These are phyloP conservation scores for Hucho hucho DNA, from an alignment of 2,113 vertebrate species.

Conservation along the genomic window DNA sequence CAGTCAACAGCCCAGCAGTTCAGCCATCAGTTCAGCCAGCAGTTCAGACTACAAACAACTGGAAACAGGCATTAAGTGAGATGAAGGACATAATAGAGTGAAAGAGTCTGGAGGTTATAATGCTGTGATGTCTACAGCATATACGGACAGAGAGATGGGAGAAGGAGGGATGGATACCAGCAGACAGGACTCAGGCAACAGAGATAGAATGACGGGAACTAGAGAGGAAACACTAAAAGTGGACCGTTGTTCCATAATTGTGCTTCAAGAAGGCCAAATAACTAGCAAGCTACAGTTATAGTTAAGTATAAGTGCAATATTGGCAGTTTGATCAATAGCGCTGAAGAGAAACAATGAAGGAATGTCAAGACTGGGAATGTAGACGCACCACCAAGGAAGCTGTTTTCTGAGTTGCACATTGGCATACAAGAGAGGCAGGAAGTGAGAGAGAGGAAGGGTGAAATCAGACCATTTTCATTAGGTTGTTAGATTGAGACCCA, in stretches of 20 bases:
- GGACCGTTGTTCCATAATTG: constrained; percentile 56
- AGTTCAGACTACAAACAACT: constrained; percentile 37
- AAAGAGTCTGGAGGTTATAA: constrained; percentile 53
- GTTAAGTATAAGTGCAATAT: constrained; percentile 56
- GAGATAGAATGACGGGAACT: constrained; percentile 37
- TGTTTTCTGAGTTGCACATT: constrained; percentile 61
- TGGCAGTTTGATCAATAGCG: constrained; percentile 58
- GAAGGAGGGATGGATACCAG: constrained; percentile 50
- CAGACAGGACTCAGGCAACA: not conserved
- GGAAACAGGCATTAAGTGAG: constrained; percentile 45
- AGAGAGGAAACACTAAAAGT: constrained; percentile 50
- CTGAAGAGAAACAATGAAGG: constrained; percentile 51
- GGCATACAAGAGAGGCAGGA: constrained; percentile 3
- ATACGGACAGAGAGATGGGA: constrained; percentile 19
- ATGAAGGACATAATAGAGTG: constrained; percentile 52
- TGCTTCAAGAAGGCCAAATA: constrained; percentile 45
- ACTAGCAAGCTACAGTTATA: constrained; percentile 40
- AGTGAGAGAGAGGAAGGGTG: constrained; percentile 32
- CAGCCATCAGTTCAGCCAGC: too few relatives aligned
- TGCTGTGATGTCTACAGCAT: constrained; percentile 26
- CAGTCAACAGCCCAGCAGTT: constrained; percentile 15
- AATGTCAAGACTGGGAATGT: constrained; percentile 28
- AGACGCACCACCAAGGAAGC: not conserved
- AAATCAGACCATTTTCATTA: constrained; percentile 45
- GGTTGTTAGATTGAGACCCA: constrained; percentile 45